Conservation (phyloP, 2,888 invertebrate species). For the Chrysomela aeneicollis region DNA sequence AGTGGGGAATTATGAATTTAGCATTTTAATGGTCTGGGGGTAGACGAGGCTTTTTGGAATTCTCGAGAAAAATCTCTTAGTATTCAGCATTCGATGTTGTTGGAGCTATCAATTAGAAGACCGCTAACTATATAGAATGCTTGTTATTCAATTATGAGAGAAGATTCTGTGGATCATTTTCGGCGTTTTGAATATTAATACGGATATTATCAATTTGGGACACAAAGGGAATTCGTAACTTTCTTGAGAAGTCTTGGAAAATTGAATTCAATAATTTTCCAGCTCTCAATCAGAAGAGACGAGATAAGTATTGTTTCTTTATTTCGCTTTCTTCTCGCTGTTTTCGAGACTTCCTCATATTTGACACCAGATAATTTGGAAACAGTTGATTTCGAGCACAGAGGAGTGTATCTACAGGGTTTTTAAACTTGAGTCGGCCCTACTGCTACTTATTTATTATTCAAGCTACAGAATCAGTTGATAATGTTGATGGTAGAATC, state of each 20-base stretch:
- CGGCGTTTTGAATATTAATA: slow-evolving; percentile 23
- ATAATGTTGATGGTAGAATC: no score
- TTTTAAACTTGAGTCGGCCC: no score
- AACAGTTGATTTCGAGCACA: no score
- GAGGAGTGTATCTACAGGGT: no score
- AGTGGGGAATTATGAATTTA: slow-evolving; percentile 47
- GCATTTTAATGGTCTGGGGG: slow-evolving; percentile 46
- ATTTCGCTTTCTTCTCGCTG: no score
- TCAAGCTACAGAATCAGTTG: no score
- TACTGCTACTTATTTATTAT: no score
- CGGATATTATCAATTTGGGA: not conserved
- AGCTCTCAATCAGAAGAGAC: no score
- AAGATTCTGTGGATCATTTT: slow-evolving; percentile 21
- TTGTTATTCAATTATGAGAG: slow-evolving; percentile 53
- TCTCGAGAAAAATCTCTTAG: slow-evolving; percentile 33
- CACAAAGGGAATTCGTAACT: not conserved
- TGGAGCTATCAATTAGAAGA: slow-evolving; percentile 52
- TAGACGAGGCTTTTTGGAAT: slow-evolving; percentile 16
- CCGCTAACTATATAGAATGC: slow-evolving; percentile 51
- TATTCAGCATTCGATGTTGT: slow-evolving; percentile 50
- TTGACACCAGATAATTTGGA: no score
- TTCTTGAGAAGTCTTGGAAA: not conserved
- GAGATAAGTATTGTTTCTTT: no score
- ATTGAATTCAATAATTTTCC: not conserved
- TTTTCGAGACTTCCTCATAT: no score